Percentiles rank a stretch among this genome's conserved stretches.
These are phyloP conservation scores for Centroberyx gerrardi DNA, from an alignment of 2,797 vertebrate genomes.

Conservation along the genomic window DNA sequence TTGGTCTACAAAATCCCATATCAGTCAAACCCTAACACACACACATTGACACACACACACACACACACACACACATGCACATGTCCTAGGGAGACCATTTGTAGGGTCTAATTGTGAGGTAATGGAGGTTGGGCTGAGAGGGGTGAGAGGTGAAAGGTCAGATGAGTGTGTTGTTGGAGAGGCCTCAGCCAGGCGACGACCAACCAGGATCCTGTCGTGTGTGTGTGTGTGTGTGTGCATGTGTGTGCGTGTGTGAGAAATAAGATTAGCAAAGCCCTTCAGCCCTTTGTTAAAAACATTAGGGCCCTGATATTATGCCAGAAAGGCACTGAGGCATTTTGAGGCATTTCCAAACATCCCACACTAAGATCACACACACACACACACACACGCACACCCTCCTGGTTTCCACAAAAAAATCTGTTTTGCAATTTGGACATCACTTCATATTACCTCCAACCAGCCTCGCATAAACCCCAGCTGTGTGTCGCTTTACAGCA, in stretches of 20 bases:
- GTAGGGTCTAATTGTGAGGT: conserved; percentile 81
- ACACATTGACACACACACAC: conserved; percentile 8
- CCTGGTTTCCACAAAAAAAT: conserved; percentile 4
- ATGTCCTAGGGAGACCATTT: conserved; percentile 66
- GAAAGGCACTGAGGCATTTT: conserved; percentile 1
- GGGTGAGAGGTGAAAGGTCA: conserved; percentile 69
- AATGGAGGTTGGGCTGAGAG: conserved; percentile 74
- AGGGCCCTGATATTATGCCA: conserved; percentile 9
- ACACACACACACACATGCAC: conserved; percentile 20
- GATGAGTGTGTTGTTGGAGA: conserved; percentile 65
- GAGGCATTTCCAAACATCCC: neutral
- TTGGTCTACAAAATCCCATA: conserved; percentile 8
- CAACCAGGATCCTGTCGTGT: conserved; percentile 44
- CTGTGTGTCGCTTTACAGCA: conserved; percentile 17
- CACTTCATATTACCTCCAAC: conserved; percentile 72
- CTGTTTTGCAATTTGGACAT: conserved; percentile 72
- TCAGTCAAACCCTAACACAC: neutral
- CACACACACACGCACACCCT: neutral
- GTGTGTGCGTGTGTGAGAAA: conserved; percentile 6
- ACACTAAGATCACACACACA: neutral
- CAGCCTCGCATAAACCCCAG: conserved; percentile 48
- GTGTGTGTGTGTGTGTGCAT: neutral
- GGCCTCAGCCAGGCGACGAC: conserved; percentile 62
- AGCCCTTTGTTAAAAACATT: conserved; percentile 32
- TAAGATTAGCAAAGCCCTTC: conserved; percentile 8